These are phyloP conservation scores for Kryptolebias ocellatus DNA, from an alignment of 2,797 vertebrate genomes.

Conservation along the genomic window DNA sequence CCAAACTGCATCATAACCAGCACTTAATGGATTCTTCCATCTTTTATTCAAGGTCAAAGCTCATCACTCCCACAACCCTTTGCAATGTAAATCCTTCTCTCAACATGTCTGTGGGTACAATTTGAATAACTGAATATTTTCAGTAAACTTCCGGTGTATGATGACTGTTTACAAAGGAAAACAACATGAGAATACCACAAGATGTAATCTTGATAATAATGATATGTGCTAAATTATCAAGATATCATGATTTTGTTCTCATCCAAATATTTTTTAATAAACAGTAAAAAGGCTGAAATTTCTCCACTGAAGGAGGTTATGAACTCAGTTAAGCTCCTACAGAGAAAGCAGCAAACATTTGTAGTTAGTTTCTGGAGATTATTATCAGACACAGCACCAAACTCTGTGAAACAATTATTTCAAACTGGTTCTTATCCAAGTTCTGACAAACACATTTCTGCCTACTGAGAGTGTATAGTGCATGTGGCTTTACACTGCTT, in stretches of 20 bases:
- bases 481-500: constrained; percentile 30
- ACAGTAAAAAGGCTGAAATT: constrained; percentile 11
- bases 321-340: constrained; percentile 35
- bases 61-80: constrained; percentile 71
- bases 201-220: constrained; percentile 21
- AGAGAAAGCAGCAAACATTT: constrained; percentile 24
- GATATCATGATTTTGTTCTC: constrained; percentile 2
- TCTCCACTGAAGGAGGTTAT: constrained; percentile 20
- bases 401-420: constrained; percentile 43
- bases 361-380: constrained; percentile 49
- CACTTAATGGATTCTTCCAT: constrained; percentile 73
- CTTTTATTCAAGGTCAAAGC: constrained; percentile 79
- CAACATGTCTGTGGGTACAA: constrained; percentile 41
- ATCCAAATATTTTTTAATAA: constrained; percentile 15
- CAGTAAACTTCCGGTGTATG: constrained; percentile 26
- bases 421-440: constrained; percentile 41
- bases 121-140: constrained; percentile 62
- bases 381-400: constrained; percentile 47
- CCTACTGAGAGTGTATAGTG: constrained; percentile 43
- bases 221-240: constrained; percentile 8
- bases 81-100: constrained; percentile 74
- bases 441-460: constrained; percentile 58
- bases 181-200: constrained; percentile 5
- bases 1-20: constrained; percentile 59
- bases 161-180: constrained; percentile 32